Evolutionary conservation across 2,113 vertebrate genomes (phyloP).

Genomic region (Hylia prasina): DNA sequence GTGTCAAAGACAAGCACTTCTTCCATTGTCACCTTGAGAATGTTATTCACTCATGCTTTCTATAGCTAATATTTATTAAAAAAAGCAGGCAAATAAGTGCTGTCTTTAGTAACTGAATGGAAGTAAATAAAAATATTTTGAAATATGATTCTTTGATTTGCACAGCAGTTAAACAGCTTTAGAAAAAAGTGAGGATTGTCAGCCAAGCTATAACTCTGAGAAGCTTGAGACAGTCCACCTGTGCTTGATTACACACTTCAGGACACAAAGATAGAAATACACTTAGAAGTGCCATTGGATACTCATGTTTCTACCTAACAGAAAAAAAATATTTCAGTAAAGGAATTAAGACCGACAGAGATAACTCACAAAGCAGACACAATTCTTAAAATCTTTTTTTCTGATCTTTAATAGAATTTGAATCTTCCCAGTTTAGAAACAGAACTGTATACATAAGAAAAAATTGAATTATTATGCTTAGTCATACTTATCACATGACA

Average conservation of each 20-base stretch:
- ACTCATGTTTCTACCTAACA: not conserved
- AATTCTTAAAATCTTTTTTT: not conserved
- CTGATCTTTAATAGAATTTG: not conserved
- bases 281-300: not conserved
- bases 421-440: not conserved
- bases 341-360: not conserved
- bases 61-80: not conserved
- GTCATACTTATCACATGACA: not conserved
- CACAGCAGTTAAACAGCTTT: not conserved
- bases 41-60: not conserved
- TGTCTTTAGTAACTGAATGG: not conserved
- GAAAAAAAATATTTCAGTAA: not conserved
- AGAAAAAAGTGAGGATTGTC: not conserved
- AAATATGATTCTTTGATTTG: not conserved
- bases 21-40: not conserved
- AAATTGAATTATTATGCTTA: not conserved
- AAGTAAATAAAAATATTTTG: not conserved
- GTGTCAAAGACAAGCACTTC: not conserved
- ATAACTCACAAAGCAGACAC: not conserved
- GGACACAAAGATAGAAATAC: not conserved
- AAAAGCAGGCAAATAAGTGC: not conserved
- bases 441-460: not conserved
- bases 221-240: not conserved
- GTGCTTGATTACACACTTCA: not conserved
- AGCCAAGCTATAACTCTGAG: not conserved